Evolutionary conservation across 2,797 vertebrate genomes (phyloP), one percentile per base, ranked within the genome.

Genomic region (Numenius phaeopus): DNA sequence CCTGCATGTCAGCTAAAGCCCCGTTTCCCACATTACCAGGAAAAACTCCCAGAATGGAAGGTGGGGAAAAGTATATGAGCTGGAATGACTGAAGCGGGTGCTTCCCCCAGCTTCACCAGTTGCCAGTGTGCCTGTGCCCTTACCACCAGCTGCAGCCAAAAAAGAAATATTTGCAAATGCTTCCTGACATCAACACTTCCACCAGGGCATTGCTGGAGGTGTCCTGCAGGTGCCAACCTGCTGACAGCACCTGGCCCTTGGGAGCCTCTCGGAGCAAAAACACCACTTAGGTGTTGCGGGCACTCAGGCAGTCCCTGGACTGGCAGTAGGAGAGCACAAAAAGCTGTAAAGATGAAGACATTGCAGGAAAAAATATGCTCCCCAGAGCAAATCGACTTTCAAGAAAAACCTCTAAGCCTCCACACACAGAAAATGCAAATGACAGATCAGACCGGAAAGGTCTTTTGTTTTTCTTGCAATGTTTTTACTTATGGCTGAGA

Each of bases 161-260:
- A 85, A 29, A 29, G 7, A 32, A 81, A 65, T 9, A 10, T 44
- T 26, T 85, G 32, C 15, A 65, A 75, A 82, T 78, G 57, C 29
- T 78, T 83, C 49, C 69, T 71, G 49, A 69, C 30, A 40, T 3
- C 7, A 79, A 21, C 32, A 11, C 26, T 73, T 89, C 27, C 39
- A 65, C 15, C 3, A 4, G n/a, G 50, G 24, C 50, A 18, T 32
- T 83, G 49, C 61, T 80, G 76, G 76, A 40, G 27, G 30, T 62
- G 44, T 71, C 55, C 66, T 47, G 15, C 22, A 0, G 0, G 20
- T 71, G 65, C 79, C 78, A 90, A 2, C 62, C 66, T 72, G 46
- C 86, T 83, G 80, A 57, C 42, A 92, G 59, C 76, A 57, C 14
- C 0, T 0, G 44, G n/a, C 18, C 55, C 71, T 62, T 0, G 0